Base-by-base conservation (phyloP, 2,797 vertebrate species). In the Pseudopleuronectes americanus region DNA sequence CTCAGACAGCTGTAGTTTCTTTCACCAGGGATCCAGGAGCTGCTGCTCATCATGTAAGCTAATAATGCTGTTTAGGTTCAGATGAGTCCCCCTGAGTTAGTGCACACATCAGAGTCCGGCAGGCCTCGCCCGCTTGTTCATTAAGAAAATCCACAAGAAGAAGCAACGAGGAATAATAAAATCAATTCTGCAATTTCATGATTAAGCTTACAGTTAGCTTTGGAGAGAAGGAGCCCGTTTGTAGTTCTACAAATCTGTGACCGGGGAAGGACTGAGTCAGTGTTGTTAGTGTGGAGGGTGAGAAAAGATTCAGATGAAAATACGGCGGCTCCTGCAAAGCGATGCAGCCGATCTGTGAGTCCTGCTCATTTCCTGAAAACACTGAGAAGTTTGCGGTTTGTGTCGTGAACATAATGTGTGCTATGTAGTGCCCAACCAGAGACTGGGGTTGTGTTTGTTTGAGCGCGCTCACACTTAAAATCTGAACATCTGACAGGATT, bases 31-130 rank as follows among this genome's bases (percentile, higher is more conserved):
- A 79, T 85, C 83, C 73, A 68, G 68, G 59, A 77, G 80, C 84
- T 76, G 81, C 79, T 79, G 71, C 68, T 65, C 58, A 58, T 81
- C 65, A 55, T 56, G 62, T 85, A 49, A 84, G 86, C 84, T 83
- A 77, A 83, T 89, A 87, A 89, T 89, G 89, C 87, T 88, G 88
- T 87, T 84, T 86, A 88, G 82, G 85, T 91, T 88, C 77, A 88
- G 74, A 90, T 89, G 84, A 91, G 91, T 92, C 92, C 92, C 91
- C 93, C 94, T 95, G 93, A 94, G 92, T 94, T 94, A 93, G 91
- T 93, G 90, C 89, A 90, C 90, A 84, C 77, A 24, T 89, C 85
- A 75, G 78, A 90, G 81, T 85, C 84, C 64, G 71, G 83, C 90
- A 78, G 87, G 81, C 86, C 53, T 80, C 12, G 76, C 70, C 84